Conservation (phyloP, 2,888 invertebrate genomes). For the Cataglyphis altisquamis region DNA sequence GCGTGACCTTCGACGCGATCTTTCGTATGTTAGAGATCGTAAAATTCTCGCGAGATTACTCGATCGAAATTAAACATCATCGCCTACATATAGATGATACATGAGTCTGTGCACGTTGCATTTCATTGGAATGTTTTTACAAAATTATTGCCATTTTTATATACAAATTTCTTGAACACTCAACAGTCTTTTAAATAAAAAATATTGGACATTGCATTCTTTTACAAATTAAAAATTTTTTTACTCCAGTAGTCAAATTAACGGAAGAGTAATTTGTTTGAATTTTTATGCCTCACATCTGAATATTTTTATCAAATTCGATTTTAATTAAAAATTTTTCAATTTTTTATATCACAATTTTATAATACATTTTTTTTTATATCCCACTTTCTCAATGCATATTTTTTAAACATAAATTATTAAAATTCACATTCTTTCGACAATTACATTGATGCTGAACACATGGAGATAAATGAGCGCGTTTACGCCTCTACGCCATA, state of each 20-base stretch:
- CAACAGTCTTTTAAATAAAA: neutral
- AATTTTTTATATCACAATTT: neutral
- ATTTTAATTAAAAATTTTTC: neutral
- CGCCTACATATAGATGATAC: neutral
- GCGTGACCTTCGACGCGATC: constrained; percentile 6
- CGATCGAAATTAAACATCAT: constrained; percentile 22
- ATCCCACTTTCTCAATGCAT: neutral
- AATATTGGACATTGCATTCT: neutral
- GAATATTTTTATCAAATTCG: neutral
- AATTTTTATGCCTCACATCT: neutral
- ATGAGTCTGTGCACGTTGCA: neutral
- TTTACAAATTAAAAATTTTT: neutral
- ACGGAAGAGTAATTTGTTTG: neutral
- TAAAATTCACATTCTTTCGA: neutral
- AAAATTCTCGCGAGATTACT: constrained; percentile 32
- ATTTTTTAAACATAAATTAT: neutral
- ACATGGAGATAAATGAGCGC: neutral
- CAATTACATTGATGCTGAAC: neutral
- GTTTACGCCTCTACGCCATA: neutral
- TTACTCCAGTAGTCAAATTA: neutral
- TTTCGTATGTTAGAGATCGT: neutral
- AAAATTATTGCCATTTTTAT: neutral
- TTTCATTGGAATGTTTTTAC: neutral
- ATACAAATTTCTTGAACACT: neutral
- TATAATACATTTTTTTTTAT: neutral